A percentile compares a stretch with the other conserved stretches of the same genome.
Conservation (phyloP, 2,888 invertebrate species). For the Anthoptus insignis region DNA sequence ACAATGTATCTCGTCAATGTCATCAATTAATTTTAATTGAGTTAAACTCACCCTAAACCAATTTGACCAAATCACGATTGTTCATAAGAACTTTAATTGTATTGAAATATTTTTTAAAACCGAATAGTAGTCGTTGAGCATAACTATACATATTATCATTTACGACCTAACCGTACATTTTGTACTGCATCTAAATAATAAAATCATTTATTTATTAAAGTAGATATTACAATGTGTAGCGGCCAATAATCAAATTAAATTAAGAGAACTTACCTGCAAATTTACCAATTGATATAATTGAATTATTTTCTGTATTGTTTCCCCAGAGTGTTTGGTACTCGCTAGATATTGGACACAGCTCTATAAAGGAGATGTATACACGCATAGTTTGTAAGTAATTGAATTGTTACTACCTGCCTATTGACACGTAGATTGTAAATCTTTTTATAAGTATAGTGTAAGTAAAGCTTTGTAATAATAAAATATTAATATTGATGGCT, state of each 20-base stretch:
- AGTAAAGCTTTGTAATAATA: constrained; percentile 83
- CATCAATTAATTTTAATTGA: too few relatives aligned
- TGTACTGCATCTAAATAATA: background rate
- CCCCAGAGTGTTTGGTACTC: constrained; percentile 32
- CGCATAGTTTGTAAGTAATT: constrained; percentile 69
- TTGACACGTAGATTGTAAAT: constrained; percentile 81
- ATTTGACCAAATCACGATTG: too few relatives aligned
- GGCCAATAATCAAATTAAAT: constrained; percentile 48
- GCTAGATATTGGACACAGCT: constrained; percentile 49
- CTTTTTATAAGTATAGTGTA: constrained; percentile 73
- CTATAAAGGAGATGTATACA: constrained; percentile 63
- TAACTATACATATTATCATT: too few relatives aligned
- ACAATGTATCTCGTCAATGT: too few relatives aligned
- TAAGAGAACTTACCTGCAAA: constrained; percentile 39
- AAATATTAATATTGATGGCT: constrained; percentile 86
- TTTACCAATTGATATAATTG: constrained; percentile 51
- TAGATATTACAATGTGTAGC: constrained; percentile 53
- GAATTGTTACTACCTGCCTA: constrained; percentile 84
- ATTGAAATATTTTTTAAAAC: too few relatives aligned
- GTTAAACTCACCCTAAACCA: too few relatives aligned
- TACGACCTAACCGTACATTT: background rate
- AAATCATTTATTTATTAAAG: constrained; percentile 15
- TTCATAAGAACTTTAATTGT: too few relatives aligned
- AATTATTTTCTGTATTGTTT: constrained; percentile 36
- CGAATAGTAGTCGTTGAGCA: too few relatives aligned